Evolutionary conservation across 2,113 vertebrate species (phyloP).

Genomic region (Sceloporus tristichus): DNA sequence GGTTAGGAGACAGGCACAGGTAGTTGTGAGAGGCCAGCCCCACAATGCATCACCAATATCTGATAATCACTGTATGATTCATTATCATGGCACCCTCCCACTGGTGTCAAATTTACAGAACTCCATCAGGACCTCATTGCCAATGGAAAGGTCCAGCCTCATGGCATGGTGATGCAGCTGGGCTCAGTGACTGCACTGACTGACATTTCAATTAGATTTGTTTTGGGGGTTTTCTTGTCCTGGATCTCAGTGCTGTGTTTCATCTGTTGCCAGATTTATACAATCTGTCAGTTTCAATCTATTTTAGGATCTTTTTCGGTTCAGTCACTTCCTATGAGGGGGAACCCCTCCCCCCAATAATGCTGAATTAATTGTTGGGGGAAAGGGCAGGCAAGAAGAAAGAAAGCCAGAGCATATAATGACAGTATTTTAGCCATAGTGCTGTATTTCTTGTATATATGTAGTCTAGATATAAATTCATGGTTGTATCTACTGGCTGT

Average conservation of each 20-base stretch:
- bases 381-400: background rate
- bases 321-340: background rate
- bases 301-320: slow-evolving; percentile 1
- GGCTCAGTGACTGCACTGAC: background rate
- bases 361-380: background rate
- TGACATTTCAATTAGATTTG: slow-evolving; percentile 12
- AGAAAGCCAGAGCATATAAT: background rate
- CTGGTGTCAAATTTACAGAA: background rate
- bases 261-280: slow-evolving; percentile 1
- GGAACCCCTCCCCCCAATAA: background rate
- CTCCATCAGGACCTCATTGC: too few relatives aligned
- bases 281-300: slow-evolving; percentile 26
- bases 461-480: background rate
- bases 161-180: background rate
- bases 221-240: background rate
- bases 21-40: background rate
- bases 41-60: background rate
- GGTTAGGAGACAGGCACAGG: background rate
- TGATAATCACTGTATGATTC: too few relatives aligned
- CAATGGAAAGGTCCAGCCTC: background rate
- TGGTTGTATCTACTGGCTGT: background rate
- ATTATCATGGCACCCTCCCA: background rate
- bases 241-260: slow-evolving; percentile 29
- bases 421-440: background rate
- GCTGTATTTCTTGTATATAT: background rate